These are phyloP conservation scores for Steinernema carpocapsae DNA, from an alignment of 2,888 invertebrate genomes.

Conservation along the genomic window DNA sequence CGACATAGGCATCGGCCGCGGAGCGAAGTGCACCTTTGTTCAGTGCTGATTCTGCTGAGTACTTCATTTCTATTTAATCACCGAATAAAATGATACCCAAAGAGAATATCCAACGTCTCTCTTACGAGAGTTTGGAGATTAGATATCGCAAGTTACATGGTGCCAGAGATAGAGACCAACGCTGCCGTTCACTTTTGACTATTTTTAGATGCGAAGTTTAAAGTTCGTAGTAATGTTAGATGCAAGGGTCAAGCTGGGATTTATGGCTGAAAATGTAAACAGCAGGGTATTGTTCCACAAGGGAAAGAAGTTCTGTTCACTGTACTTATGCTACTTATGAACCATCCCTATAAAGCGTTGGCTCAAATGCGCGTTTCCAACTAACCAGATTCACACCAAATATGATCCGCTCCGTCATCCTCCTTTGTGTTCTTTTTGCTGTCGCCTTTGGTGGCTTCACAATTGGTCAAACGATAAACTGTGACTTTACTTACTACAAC, in stretches of 20 bases:
- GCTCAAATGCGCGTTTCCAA: neutral
- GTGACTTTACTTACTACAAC: constrained; percentile 32
- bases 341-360: neutral
- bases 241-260: no score
- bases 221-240: neutral
- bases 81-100: neutral
- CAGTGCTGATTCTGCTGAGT: neutral
- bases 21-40: neutral
- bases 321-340: no score
- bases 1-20: neutral
- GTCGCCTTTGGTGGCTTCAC: neutral
- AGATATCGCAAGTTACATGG: neutral
- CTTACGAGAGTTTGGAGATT: neutral
- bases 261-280: neutral
- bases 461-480: no score
- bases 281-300: neutral
- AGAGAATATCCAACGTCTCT: neutral
- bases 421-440: neutral
- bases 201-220: neutral
- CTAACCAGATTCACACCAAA: neutral
- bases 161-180: neutral
- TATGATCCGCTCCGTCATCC: neutral
- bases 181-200: neutral
- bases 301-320: no score
- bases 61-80: neutral